Evolutionary conservation across 1,140 invertebrate species (phyloP), one percentile per base, ranked within the genome.

Genomic region (Neodiprion pinetum): DNA sequence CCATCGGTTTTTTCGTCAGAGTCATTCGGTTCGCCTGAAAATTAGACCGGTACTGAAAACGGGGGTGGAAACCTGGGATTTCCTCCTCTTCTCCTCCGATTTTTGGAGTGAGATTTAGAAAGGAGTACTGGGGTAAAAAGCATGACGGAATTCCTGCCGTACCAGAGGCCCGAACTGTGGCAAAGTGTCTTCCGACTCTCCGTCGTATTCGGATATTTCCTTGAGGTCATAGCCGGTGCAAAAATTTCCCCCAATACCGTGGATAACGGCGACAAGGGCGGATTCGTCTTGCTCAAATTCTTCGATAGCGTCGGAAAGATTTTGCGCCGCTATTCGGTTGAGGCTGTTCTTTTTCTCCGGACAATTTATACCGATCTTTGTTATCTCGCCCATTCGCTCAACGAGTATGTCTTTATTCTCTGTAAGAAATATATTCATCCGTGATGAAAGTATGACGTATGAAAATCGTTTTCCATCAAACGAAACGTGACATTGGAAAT

Each of bases 181-280:
- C 67, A 88, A 67, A 49, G 74, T 73, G 67, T 83, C 80, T 40
- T 87, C 84, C 12, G 77, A 79, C 21, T 83, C 78, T n/a, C 80
- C 80, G 77, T 90, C 87, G 71, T 88, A 88, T 71, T 87, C 81
- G 11, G 87, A 86, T 74, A 95, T 87, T 82, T 95, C 93, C 74
- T 93, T 88, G 69, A 95, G 92, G 88, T 98, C 96, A 85, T 93
- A 96, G 8, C 97, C 97, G 50, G 96, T 92, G 88, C 96, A 98
- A 86, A 98, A 98, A 78, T 93, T 95, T 7, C 96, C 96, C 67
- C 96, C 96, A 83, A 93, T 91, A 47, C 97, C 97, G 89, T 97
- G 93, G 5, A 98, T 88, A 11, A 98, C 92, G 17, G 93, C 94
- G 10, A 94, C 93, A 76, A 90, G 86, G 7, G 93, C 89, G 0